Conservation (phyloP, 2,797 vertebrate species). For the Cirrhinus mrigala region DNA sequence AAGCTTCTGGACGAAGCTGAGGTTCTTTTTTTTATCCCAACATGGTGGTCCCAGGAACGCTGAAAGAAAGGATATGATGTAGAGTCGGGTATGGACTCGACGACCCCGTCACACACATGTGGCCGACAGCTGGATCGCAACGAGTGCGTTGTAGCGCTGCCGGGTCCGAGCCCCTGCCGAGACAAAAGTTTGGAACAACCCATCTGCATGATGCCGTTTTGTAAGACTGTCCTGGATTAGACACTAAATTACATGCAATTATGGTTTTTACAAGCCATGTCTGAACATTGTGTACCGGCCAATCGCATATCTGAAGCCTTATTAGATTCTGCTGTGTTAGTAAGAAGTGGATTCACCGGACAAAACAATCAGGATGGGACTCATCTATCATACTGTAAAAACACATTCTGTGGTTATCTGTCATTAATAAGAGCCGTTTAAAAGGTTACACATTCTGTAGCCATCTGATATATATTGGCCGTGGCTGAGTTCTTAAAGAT, state of each 20-base stretch:
- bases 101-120: conserved; percentile 78
- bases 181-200: conserved; percentile 49
- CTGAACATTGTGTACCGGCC: conserved; percentile 39
- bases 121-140: conserved; percentile 75
- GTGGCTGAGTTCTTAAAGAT: conserved; percentile 44
- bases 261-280: conserved; percentile 37
- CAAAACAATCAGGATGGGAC: background rate
- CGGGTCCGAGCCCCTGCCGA: conserved; percentile 32
- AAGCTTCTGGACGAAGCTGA: conserved; percentile 25
- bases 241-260: conserved; percentile 42
- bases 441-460: background rate
- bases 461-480: conserved; percentile 50
- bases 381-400: background rate
- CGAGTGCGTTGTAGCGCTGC: background rate
- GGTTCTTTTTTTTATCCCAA: conserved; percentile 24
- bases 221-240: conserved; percentile 33
- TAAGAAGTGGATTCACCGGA: background rate
- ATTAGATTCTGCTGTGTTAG: background rate
- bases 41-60: conserved; percentile 33
- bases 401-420: background rate
- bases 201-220: conserved; percentile 46
- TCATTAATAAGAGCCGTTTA: background rate
- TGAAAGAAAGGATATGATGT: conserved; percentile 16
- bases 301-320: conserved; percentile 22
- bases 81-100: conserved; percentile 67